Evolutionary conservation across 2,888 invertebrate species (phyloP).

Genomic region (Ectobius pallidus): DNA sequence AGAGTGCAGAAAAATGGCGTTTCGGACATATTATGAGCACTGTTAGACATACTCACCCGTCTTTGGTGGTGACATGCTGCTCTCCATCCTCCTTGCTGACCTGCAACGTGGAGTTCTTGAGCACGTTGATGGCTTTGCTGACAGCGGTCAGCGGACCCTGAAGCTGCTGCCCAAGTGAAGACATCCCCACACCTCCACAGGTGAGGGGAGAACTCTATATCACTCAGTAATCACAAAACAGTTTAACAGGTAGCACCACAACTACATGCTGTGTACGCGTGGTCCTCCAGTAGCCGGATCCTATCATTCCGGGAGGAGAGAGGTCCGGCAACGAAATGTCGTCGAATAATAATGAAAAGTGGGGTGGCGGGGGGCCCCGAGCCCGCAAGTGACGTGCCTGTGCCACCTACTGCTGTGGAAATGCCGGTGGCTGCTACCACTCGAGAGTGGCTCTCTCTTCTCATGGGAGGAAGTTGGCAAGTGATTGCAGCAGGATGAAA

Average conservation of each 20-base stretch:
- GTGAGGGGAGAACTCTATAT: background rate
- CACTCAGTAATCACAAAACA: background rate
- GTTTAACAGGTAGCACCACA: background rate
- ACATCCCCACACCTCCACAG: constrained; percentile 33
- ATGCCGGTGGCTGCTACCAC: background rate
- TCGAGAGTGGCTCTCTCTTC: background rate
- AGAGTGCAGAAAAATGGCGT: no score
- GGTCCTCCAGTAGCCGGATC: no score
- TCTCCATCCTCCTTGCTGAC: constrained; percentile 14
- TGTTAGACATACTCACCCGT: constrained; percentile 32
- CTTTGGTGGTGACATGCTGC: constrained; percentile 1
- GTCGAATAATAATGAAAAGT: background rate
- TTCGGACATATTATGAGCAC: no score
- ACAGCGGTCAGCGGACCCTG: constrained; percentile 34
- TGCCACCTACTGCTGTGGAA: background rate
- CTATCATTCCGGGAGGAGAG: background rate
- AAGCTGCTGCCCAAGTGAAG: constrained; percentile 32
- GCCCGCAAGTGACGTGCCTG: background rate
- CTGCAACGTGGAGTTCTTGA: constrained; percentile 33
- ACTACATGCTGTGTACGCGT: background rate
- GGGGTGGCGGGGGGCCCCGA: background rate
- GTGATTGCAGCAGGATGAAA: constrained; percentile 19
- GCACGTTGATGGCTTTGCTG: constrained; percentile 31
- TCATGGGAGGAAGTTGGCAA: constrained; percentile 1
- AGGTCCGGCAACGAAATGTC: background rate